These are phyloP conservation scores for Palythoa heliodiscus DNA, from an alignment of 92 coral and sea anemone species.

Conservation along the genomic window DNA sequence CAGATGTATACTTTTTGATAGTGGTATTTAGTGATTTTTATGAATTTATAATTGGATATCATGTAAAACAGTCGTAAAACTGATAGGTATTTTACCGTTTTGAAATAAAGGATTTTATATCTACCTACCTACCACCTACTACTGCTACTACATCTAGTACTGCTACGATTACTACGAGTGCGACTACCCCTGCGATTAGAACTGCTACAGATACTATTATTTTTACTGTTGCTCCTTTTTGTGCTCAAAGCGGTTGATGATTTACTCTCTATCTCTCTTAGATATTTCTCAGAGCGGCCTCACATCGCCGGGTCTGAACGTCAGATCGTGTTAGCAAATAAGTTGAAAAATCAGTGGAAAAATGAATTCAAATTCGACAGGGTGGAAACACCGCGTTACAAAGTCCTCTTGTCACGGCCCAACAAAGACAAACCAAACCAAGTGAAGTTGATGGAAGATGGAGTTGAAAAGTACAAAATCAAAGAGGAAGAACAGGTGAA, in stretches of 20 bases:
- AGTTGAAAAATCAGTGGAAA: slow-evolving; percentile 22
- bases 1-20: too few relatives aligned
- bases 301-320: slow-evolving; percentile 37
- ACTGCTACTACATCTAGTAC: too few relatives aligned
- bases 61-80: too few relatives aligned
- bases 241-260: too few relatives aligned
- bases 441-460: slow-evolving; percentile 34
- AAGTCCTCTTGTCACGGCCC: slow-evolving; percentile 25
- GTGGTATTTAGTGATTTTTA: background rate
- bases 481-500: slow-evolving; percentile 36
- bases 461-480: slow-evolving; percentile 25
- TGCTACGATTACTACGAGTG: too few relatives aligned
- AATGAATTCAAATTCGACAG: slow-evolving; percentile 32
- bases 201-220: background rate
- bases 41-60: too few relatives aligned
- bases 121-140: too few relatives aligned
- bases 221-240: too few relatives aligned
- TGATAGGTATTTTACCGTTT: too few relatives aligned
- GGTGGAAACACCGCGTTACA: slow-evolving; percentile 17
- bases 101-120: too few relatives aligned
- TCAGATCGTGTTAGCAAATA: background rate
- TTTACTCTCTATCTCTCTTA: background rate
- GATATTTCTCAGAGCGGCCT: slow-evolving; percentile 19
- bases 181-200: background rate
- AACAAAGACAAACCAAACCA: slow-evolving; percentile 20